Evolutionary conservation across 1,140 invertebrate genomes (phyloP), one percentile per base, ranked within the genome.

Genomic region (Philaenus spumarius): DNA sequence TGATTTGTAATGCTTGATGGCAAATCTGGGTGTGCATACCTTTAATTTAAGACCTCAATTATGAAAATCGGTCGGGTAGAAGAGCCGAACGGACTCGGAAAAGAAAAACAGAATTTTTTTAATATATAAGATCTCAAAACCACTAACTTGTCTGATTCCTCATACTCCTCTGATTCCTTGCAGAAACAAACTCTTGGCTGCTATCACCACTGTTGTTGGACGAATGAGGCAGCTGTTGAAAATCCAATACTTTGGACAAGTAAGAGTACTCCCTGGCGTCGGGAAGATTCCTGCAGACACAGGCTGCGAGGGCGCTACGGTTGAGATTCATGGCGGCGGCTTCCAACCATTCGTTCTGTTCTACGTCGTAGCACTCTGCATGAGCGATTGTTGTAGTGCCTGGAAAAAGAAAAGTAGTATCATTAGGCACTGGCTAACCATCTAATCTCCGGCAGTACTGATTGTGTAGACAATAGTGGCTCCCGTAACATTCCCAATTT

Each of bases 351-450:
- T 86, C 80, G 65, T 85, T 76, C 1, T 75, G 77, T 47, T 80
- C 80, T 1, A 76, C 75, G 62, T 87, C 83, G 68, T 86, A 89
- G 66, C 82, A 86, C 64, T 89, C 86, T 39, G 87, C 85, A 66
- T 81, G 79, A 6, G 81, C 75, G 20, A 84, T 81, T 2, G 82
- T 88, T 1, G 82, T 84, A 5, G 66, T 42, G 69, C 74, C 56
- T 58, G 26, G 2, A 23, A 53, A 17, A 40, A 37, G 12, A n/a
- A 14, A 35, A n/a, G n/a, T n/a, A 2, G 2, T 48, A 20, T 48
- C 14, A n/a, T 48, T 23, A 19, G 20, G 1, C 3, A 14, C n/a
- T 5, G 2, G 17, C 2, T 14, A 19, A 48, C 15, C 22, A 2
- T 48, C 1, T 15, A 48, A 48, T 3, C n/a, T 9, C n/a, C n/a